phyloP scores from a whole-genome alignment of 2,113 vertebrate species.

The Arothron firmamentum region DNA sequence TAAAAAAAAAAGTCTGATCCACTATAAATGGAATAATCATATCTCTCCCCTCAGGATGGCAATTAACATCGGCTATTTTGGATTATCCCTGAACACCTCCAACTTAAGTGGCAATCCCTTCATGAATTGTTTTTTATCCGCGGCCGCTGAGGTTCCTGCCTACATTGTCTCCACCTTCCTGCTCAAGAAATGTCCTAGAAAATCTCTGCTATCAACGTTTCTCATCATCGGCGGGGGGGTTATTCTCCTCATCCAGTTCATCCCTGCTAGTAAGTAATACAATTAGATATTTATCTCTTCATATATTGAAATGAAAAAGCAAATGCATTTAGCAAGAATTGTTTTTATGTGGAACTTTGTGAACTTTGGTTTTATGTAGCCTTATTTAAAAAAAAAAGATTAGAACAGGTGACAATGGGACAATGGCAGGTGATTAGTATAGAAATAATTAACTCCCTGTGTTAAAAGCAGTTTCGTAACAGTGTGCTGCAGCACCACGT shows the following conservation, averaged over 20 bases:
- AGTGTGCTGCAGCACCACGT: too few relatives aligned
- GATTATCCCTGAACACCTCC: constrained; percentile 89
- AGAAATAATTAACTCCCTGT: too few relatives aligned
- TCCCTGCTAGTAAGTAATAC: constrained; percentile 71
- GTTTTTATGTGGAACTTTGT: too few relatives aligned
- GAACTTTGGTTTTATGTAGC: too few relatives aligned
- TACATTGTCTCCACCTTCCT: constrained; percentile 82
- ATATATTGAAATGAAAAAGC: neutral
- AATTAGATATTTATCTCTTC: neutral
- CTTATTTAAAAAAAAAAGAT: too few relatives aligned
- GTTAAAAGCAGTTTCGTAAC: too few relatives aligned
- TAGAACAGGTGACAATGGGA: too few relatives aligned
- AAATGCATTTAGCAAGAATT: too few relatives aligned
- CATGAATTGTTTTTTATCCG: constrained; percentile 87
- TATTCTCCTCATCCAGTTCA: constrained; percentile 86
- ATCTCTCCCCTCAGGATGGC: constrained; percentile 60
- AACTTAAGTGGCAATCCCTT: constrained; percentile 87
- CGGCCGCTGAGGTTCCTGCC: constrained; percentile 83
- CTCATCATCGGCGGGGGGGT: constrained; percentile 85
- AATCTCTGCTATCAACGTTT: constrained; percentile 80
- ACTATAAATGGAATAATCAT: too few relatives aligned
- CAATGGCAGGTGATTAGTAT: too few relatives aligned
- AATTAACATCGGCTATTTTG: constrained; percentile 86
- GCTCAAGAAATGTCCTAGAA: constrained; percentile 76
- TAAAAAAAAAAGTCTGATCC: too few relatives aligned